Evolutionary conservation across 2,888 invertebrate species (phyloP).

Genomic region (Idaea biselata): DNA sequence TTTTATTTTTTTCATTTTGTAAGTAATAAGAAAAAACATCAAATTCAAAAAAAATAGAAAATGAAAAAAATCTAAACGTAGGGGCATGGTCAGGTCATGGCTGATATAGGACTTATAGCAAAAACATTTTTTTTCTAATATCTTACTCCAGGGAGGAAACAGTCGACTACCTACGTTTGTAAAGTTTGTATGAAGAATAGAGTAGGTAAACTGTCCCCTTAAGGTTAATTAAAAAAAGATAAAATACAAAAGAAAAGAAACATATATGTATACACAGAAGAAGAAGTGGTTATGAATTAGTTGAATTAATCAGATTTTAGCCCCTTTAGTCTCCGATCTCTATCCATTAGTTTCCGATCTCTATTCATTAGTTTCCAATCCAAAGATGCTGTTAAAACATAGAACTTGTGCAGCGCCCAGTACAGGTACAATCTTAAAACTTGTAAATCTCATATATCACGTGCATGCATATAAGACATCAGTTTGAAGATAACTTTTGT

Average conservation of each 20-base stretch:
- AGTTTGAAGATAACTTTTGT: background rate
- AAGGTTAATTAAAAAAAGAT: background rate
- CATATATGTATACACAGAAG: background rate
- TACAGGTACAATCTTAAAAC: background rate
- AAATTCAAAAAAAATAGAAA: no score
- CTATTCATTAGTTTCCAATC: background rate
- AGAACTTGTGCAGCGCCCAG: background rate
- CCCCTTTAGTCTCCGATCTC: background rate
- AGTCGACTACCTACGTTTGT: no score
- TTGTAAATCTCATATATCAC: background rate
- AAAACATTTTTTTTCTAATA: no score
- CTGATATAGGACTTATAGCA: no score
- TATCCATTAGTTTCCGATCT: background rate
- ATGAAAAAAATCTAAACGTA: no score
- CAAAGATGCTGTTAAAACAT: background rate
- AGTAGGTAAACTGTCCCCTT: no score
- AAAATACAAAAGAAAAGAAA: conserved; percentile 1
- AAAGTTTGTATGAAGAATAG: no score
- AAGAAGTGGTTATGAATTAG: background rate
- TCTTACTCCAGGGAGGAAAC: no score
- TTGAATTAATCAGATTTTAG: background rate
- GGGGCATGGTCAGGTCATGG: no score
- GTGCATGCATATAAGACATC: background rate
- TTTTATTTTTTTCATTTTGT: no score
- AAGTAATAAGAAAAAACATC: no score